Evolutionary conservation across 2,113 vertebrate genomes (phyloP), one percentile per base, ranked within the genome.

Genomic region (Anolis sagrei): DNA sequence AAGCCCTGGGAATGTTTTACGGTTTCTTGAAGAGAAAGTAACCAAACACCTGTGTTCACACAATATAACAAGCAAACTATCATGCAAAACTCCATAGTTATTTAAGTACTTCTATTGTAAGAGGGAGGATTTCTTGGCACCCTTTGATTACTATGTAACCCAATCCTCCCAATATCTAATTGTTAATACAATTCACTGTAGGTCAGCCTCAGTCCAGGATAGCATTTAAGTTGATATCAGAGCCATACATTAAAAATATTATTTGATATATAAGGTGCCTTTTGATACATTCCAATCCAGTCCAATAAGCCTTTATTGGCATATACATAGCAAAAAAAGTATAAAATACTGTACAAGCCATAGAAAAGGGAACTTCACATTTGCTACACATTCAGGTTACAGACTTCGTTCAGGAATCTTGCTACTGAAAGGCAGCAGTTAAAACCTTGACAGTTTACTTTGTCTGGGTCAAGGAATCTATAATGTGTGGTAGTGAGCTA

Each of bases 211-310:
- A 84, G 9, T 49, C 36, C 19, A 76, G 21, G 13, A 76, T 66
- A 84, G 34, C 11, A 68, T 61, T 68, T 76, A 34, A 84, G 9
- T 7, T n/a, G 39, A 49, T n/a, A 49, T 49, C 16, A 68, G 13
- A 18, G 27, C 79, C 62, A 81, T 44, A 82, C 78, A 78, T 87
- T 86, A 84, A 95, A 64, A 90, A 90, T 44, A 73, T 16, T 74
- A 48, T 77, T 83, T 87, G 84, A 86, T 90, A 84, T 91, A 90
- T 58, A 88, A 36, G 66, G 49, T 73, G 36, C 68, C 69, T 78
- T 91, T 81, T 58, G 49, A 51, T n/a, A n/a, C n/a, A n/a, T n/a
- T n/a, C n/a, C n/a, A n/a, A 51, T 51, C 49, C 10, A 54, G 2
- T 14, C 51, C 14, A 13, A 54, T 88, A 0, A 0, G 62, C 10